Evolutionary conservation across 2,888 invertebrate genomes (phyloP).

Genomic region (Volucella bombylans): DNA sequence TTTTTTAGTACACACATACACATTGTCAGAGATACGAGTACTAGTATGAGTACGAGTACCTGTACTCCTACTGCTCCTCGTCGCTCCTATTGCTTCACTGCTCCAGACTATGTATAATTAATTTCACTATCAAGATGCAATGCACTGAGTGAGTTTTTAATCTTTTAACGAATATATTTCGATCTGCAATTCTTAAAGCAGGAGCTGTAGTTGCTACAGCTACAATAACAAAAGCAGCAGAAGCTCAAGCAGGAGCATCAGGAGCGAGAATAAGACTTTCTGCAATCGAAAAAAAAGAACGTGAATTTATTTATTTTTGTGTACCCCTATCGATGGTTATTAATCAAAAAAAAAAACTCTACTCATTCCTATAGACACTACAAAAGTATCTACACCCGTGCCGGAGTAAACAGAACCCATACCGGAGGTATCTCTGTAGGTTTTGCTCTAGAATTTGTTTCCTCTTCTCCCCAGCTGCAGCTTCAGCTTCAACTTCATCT

Average conservation of each 20-base stretch:
- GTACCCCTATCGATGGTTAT: constrained; percentile 75
- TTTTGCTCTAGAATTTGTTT: constrained; percentile 65
- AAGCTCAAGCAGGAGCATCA: constrained; percentile 34
- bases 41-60: neutral
- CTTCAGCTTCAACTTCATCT: neutral
- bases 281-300: constrained; percentile 55
- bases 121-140: constrained; percentile 76
- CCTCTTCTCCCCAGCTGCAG: neutral
- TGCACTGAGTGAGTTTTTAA: constrained; percentile 75
- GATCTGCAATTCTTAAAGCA: constrained; percentile 72
- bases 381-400: constrained; percentile 15
- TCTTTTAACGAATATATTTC: constrained; percentile 76
- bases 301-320: constrained; percentile 76
- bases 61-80: constrained; percentile 35
- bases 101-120: constrained; percentile 76
- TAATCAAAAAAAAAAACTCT: constrained; percentile 75
- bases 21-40: neutral
- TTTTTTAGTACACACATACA: constrained; percentile 27
- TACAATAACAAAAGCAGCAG: constrained; percentile 41
- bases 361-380: constrained; percentile 71
- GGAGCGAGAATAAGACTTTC: constrained; percentile 48
- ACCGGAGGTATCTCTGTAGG: constrained; percentile 35
- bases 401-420: neutral
- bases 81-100: constrained; percentile 28
- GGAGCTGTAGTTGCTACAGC: constrained; percentile 35